A percentile compares a stretch with the other conserved stretches of the same genome.
Conservation (phyloP, 2,888 invertebrate species). For the Hydraecia micacea region DNA sequence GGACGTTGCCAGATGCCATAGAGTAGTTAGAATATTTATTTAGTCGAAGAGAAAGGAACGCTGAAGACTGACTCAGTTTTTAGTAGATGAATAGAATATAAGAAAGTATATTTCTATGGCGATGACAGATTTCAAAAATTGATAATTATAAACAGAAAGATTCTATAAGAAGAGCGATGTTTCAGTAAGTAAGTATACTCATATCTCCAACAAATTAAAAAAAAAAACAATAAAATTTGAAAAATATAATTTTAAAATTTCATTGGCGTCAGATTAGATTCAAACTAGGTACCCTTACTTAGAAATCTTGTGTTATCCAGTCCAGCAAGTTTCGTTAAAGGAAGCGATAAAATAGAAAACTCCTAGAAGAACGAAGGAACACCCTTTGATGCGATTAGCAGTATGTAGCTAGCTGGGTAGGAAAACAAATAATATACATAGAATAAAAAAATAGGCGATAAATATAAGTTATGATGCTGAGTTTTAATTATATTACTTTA, state of each 20-base stretch:
- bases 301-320: background rate
- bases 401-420: background rate
- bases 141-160: background rate
- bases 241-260: too few relatives aligned
- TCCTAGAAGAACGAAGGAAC: background rate
- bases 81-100: too few relatives aligned
- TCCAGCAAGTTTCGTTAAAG: background rate
- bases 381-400: background rate
- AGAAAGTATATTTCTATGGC: too few relatives aligned
- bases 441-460: too few relatives aligned
- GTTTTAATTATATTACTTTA: too few relatives aligned
- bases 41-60: conserved; percentile 6
- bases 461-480: too few relatives aligned
- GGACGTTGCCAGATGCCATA: conserved; percentile 70
- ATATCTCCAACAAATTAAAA: background rate
- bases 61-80: background rate
- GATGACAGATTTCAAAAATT: background rate
- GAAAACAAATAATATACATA: too few relatives aligned
- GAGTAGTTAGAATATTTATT: conserved; percentile 50
- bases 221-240: too few relatives aligned
- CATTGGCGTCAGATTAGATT: background rate
- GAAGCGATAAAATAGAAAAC: too few relatives aligned
- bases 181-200: background rate
- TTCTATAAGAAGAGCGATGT: background rate
- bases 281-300: too few relatives aligned